Evolutionary conservation across 2,797 vertebrate genomes (phyloP).

Genomic region (Anguilla obscura): DNA sequence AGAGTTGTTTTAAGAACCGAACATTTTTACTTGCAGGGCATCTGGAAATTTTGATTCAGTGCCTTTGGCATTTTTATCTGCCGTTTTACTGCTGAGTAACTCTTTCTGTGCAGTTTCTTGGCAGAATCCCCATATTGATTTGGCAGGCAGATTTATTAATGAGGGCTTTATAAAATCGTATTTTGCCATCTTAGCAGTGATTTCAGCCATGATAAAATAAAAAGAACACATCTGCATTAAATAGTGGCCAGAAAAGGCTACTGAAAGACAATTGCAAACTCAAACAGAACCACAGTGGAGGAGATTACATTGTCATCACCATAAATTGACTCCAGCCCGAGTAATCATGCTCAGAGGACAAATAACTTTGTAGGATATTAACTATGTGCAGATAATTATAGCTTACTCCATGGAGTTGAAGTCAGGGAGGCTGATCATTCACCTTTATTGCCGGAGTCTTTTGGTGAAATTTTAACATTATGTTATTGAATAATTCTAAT

Average conservation of each 20-base stretch:
- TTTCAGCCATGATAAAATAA: background rate
- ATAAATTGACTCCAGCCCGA: background rate
- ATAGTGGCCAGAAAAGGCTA: background rate
- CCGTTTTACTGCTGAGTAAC: background rate
- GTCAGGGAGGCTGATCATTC: background rate
- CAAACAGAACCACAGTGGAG: slow-evolving; percentile 1
- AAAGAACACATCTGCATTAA: slow-evolving; percentile 19
- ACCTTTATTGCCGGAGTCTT: background rate
- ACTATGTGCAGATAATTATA: background rate
- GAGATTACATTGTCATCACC: background rate
- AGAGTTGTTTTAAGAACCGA: background rate
- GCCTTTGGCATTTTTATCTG: background rate
- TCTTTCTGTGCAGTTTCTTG: background rate
- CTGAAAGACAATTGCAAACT: slow-evolving; percentile 13
- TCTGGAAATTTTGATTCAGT: background rate
- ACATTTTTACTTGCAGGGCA: background rate
- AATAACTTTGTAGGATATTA: slow-evolving; percentile 9
- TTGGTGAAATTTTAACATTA: slow-evolving; percentile 14
- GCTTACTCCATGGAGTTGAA: background rate
- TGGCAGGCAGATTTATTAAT: background rate
- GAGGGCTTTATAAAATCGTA: background rate
- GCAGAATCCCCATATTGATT: background rate
- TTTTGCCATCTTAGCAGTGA: slow-evolving; percentile 16
- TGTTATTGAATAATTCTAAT: slow-evolving; percentile 22
- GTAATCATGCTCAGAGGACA: slow-evolving; percentile 6